Percentiles rank a stretch among this genome's conserved stretches.
phyloP scores from a whole-genome alignment of 2,113 vertebrate species.

The Lagopus muta region DNA sequence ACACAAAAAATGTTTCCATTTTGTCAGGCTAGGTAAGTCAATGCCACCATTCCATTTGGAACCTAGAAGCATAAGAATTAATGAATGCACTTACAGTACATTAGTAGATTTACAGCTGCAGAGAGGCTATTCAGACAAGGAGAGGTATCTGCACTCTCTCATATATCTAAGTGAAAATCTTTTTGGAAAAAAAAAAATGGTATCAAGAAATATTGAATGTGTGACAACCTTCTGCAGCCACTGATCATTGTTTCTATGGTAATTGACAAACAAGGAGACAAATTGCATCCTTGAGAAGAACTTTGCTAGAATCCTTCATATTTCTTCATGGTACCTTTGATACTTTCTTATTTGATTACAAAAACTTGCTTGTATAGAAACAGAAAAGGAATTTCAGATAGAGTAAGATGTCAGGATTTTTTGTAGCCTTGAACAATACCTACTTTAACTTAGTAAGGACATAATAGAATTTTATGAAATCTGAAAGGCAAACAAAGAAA shows the following conservation, averaged over 20 bases:
- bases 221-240: background rate
- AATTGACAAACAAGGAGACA: background rate
- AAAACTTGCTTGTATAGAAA: background rate
- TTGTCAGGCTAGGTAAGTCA: conserved; percentile 4
- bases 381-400: background rate
- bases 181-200: background rate
- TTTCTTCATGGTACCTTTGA: background rate
- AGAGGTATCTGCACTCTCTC: background rate
- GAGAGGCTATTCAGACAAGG: background rate
- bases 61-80: background rate
- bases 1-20: background rate
- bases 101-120: background rate
- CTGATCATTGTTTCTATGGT: background rate
- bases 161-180: background rate
- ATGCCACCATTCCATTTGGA: background rate
- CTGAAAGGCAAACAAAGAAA: background rate
- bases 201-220: background rate
- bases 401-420: background rate
- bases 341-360: background rate
- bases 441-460: background rate
- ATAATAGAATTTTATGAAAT: background rate
- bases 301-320: background rate
- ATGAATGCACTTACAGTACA: background rate
- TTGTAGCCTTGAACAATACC: background rate
- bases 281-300: background rate